Percentiles rank a stretch among this genome's conserved stretches.
phyloP scores from a whole-genome alignment of 1,140 invertebrate genomes.

The Lineus longissimus region DNA sequence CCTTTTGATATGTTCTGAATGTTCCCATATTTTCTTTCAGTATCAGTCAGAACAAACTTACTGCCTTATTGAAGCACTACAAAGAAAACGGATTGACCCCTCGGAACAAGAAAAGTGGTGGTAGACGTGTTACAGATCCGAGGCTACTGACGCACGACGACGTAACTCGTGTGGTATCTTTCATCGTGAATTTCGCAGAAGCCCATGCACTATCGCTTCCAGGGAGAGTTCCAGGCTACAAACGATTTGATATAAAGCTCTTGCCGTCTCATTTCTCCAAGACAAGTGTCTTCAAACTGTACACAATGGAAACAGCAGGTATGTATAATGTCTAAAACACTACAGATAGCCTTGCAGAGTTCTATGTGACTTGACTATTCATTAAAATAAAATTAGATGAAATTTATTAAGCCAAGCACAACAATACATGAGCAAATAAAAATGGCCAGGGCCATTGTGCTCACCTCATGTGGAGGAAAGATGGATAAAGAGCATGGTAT shows the following conservation, averaged over 20 bases:
- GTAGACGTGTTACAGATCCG: conserved; percentile 9
- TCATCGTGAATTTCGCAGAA: conserved; percentile 21
- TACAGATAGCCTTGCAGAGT: neutral
- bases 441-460: too few relatives aligned
- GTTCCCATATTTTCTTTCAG: conserved; percentile 11
- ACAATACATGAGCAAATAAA: too few relatives aligned
- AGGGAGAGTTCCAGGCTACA: conserved; percentile 27
- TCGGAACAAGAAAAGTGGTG: conserved; percentile 10
- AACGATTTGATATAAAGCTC: conserved; percentile 18
- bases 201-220: conserved; percentile 24
- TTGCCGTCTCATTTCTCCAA: conserved; percentile 16
- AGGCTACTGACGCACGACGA: conserved; percentile 14
- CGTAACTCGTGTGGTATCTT: conserved; percentile 15
- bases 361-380: neutral
- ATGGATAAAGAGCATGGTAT: too few relatives aligned
- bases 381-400: neutral
- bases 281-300: conserved; percentile 5
- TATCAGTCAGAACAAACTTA: conserved; percentile 18
- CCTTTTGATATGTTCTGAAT: too few relatives aligned
- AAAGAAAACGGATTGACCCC: conserved; percentile 17
- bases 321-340: neutral
- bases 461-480: too few relatives aligned
- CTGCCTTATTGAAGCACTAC: conserved; percentile 16
- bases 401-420: neutral
- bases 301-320: neutral